Evolutionary conservation across 2,113 vertebrate genomes (phyloP).

Genomic region (human (Homo sapiens)): DNA sequence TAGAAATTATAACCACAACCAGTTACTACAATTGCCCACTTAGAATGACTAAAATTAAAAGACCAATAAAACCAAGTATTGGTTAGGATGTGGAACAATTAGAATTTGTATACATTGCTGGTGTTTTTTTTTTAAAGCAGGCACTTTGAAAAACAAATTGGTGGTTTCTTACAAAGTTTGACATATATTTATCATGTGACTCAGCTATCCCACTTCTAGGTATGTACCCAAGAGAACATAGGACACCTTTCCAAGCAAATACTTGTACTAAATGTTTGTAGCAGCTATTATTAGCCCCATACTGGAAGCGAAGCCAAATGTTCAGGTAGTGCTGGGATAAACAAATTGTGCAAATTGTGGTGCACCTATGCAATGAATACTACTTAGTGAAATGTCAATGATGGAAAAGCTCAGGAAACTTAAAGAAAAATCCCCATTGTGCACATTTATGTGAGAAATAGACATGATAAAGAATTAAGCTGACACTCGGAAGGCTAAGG

Average conservation of each 20-base stretch:
- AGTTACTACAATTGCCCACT: background rate
- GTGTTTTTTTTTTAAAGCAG: background rate
- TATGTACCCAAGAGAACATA: background rate
- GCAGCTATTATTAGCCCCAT: background rate
- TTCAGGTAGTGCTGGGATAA: background rate
- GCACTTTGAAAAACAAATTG: background rate
- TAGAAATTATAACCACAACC: background rate
- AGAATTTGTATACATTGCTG: background rate
- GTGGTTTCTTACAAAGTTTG: conserved; percentile 9
- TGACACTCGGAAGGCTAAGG: no score
- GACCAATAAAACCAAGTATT: background rate
- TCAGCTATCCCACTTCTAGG: background rate
- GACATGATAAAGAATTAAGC: background rate
- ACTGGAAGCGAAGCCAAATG: background rate
- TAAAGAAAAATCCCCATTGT: background rate
- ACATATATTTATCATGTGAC: background rate
- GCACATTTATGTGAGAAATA: conserved; percentile 34
- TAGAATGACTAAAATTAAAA: background rate
- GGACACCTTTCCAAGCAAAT: background rate
- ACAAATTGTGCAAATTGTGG: background rate
- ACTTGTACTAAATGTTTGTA: background rate
- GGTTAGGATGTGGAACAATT: background rate
- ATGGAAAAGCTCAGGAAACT: background rate
- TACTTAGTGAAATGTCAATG: conserved; percentile 21
- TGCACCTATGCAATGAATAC: background rate